A percentile compares a stretch with the other conserved stretches of the same genome.
phyloP scores from a whole-genome alignment of 2,113 vertebrate species.

The Rhynchopsitta pachyrhyncha region DNA sequence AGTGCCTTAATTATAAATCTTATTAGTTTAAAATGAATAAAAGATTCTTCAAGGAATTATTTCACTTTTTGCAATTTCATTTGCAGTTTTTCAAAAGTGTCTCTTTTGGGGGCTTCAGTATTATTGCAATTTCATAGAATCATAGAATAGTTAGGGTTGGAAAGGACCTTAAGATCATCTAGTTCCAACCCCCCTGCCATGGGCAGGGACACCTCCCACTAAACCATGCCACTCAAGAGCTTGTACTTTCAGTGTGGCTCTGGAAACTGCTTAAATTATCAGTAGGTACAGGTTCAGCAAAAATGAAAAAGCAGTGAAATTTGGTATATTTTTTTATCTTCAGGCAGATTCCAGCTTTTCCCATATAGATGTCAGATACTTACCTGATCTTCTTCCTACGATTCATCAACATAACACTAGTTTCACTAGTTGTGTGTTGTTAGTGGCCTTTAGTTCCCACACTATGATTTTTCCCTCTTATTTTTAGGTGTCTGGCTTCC shows the following conservation, averaged over 20 bases:
- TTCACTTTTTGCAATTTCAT: not conserved
- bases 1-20: slow-evolving; percentile 8
- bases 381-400: not conserved
- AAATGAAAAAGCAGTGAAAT: not conserved
- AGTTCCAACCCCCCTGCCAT: too few relatives aligned
- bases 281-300: not conserved
- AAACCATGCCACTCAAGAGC: not conserved
- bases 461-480: not conserved
- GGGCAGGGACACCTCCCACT: too few relatives aligned
- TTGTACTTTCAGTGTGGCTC: not conserved
- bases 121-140: not conserved
- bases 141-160: too few relatives aligned
- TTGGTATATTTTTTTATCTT: not conserved
- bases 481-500: not conserved
- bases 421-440: not conserved
- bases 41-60: not conserved
- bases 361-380: not conserved
- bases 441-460: not conserved
- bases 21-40: slow-evolving; percentile 18
- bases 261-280: not conserved
- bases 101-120: not conserved
- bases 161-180: too few relatives aligned
- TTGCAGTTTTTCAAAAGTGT: not conserved
- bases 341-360: not conserved
- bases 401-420: not conserved